Evolutionary conservation across 2,113 vertebrate genomes (phyloP), one percentile per base, ranked within the genome.

Genomic region (Laticauda colubrina): DNA sequence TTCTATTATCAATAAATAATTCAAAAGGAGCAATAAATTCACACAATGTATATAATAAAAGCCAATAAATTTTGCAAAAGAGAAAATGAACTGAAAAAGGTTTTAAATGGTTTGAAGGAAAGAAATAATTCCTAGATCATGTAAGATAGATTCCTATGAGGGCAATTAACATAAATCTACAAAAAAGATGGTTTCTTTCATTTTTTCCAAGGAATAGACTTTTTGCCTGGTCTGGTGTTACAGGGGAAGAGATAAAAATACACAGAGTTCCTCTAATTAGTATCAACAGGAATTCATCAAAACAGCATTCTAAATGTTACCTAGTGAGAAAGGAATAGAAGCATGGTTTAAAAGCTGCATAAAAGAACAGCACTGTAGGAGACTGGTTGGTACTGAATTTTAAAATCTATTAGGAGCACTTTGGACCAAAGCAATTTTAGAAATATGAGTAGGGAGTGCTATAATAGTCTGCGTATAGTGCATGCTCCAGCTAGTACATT

Each of bases 391-490:
- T 94, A 88, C 8, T 69, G 64, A 90, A 87, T 39, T 64, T 94
- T 0, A 87, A 92, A 75, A 90, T 4, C 86, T 51, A 29, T 87
- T 87, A 81, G 18, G 34, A 81, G 18, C 34, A 81, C 18, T 81
- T 81, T 81, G 34, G 69, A 81, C 34, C 34, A 81, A 81, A 43
- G 75, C 75, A 81, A 81, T 21, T 81, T 57, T 86, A 96, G 95
- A 96, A 89, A 93, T 92, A 20, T 95, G 81, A 93, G 6, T 85
- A 92, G 92, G 88, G 45, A 95, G 92, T 93, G 89, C 85, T 94
- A 43, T 93, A 90, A 85, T 90, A 95, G 89, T 54, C 91, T 92
- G 43, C 21, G n/a, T 0, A 0, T 12, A 85, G 2, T 69, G 54
- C 87, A 88, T 48, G 1, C 69, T 0, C 89, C 34, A 88, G 18